These are phyloP conservation scores for Zootermopsis nevadensis DNA, from an alignment of 2,888 invertebrate genomes.

Conservation along the genomic window DNA sequence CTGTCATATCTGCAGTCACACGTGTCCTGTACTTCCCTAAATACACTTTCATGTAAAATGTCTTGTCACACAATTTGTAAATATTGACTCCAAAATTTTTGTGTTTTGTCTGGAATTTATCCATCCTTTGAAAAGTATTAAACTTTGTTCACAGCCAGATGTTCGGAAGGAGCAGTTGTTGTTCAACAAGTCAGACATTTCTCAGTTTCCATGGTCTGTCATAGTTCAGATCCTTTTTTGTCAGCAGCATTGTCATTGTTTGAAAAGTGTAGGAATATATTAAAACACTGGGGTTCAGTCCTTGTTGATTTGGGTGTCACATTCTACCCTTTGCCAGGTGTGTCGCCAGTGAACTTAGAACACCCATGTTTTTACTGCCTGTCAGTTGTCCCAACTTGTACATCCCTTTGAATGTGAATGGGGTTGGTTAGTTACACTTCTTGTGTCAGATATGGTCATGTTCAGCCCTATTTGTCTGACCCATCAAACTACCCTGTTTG, in stretches of 20 bases:
- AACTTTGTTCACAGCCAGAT: no score
- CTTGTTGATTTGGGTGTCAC: not conserved
- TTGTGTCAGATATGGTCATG: no score
- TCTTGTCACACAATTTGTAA: not conserved
- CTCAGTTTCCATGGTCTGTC: not conserved
- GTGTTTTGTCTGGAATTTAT: not conserved
- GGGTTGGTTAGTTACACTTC: no score
- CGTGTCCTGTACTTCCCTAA: no score
- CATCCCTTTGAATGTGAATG: no score
- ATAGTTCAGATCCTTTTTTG: not conserved
- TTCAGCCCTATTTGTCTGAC: no score
- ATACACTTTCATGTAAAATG: not conserved
- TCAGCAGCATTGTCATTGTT: not conserved
- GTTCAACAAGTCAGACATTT: not conserved
- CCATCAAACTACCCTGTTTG: no score
- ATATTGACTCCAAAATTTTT: not conserved
- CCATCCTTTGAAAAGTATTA: not conserved
- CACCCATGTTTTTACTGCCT: no score
- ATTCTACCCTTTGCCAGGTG: no score
- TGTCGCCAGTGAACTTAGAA: no score
- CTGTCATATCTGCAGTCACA: no score
- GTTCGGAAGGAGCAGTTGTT: not conserved
- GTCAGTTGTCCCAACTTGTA: no score
- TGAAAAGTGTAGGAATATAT: not conserved
- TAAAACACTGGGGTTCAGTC: not conserved